Base-by-base conservation (phyloP, 2,797 vertebrate genomes). In the Coilia nasus region DNA sequence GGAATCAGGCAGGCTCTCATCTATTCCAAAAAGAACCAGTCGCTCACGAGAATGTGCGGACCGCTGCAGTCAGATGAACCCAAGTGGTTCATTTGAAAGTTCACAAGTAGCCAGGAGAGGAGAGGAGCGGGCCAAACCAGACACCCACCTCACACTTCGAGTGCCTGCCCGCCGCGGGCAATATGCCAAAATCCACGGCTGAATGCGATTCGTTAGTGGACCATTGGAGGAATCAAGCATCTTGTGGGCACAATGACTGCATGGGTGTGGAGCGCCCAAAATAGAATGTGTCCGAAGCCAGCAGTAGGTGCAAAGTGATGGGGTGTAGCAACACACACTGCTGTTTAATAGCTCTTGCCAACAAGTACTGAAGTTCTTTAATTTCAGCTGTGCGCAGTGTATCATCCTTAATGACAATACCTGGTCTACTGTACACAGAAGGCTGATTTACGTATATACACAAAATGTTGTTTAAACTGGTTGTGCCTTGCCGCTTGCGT, bases 231-330 rank as follows among this genome's bases (percentile, higher is more conserved):
- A 87, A 89, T 88, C 85, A 89, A 90, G 88, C 88, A 90, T 93
- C 93, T 89, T 91, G 86, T 89, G 89, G 90, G 92, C 90, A 94
- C 86, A 87, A 94, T 93, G 93, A 91, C 91, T 90, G 88, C 80
- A 91, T 78, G 91, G 91, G 90, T 92, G 93, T 89, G 90, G 88
- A 81, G 87, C 85, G 88, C 91, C 92, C 91, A 92, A 95, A 95
- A 95, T 95, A 96, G 93, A 93, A 78, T 78, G 44, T 9, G 71
- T 44, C 71, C 71, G 6, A 78, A 78, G 35, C 71, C 31, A 78
- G 31, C 71, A 78, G 31, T 44, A 78, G 71, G 71, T 78, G 71
- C 71, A 44, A 78, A 78, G 71, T 78, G 71, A 78, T 78, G 71
- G 71, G 67, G 71, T 78, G 35, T 41, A 78, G 17, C 71, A 78